phyloP scores from a whole-genome alignment of 1,140 invertebrate species.

The Dryas iulia region DNA sequence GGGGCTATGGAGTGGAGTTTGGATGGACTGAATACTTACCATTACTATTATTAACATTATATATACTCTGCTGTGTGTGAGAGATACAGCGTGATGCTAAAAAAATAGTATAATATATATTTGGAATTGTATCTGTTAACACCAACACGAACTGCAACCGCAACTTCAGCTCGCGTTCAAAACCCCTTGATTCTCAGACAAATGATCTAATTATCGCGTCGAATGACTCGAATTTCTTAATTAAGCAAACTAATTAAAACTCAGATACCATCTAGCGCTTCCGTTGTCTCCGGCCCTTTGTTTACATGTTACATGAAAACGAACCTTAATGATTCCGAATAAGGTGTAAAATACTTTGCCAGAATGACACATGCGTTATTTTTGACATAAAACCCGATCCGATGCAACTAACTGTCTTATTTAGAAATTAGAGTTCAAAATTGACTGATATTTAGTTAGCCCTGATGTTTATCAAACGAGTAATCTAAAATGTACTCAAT shows the following conservation, averaged over 20 bases:
- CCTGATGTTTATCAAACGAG: neutral
- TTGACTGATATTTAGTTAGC: neutral
- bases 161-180: neutral
- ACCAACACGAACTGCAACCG: neutral
- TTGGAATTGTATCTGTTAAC: neutral
- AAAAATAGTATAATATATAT: too few species aligned
- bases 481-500: neutral
- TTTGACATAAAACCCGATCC: neutral
- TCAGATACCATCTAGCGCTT: slow-evolving; percentile 51
- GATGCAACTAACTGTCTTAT: neutral
- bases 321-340: neutral
- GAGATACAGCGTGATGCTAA: too few species aligned
- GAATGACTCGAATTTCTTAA: slow-evolving; percentile 54
- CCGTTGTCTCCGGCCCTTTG: slow-evolving; percentile 58
- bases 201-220: slow-evolving; percentile 63
- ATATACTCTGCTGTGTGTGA: too few species aligned
- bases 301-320: slow-evolving; percentile 19
- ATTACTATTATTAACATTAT: too few species aligned
- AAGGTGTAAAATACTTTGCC: neutral
- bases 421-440: neutral
- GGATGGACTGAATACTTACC: too few species aligned
- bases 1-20: too few species aligned
- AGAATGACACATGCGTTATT: neutral
- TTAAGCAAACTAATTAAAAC: slow-evolving; percentile 66
- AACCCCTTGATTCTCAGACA: slow-evolving; percentile 8